phyloP scores from a whole-genome alignment of 1,140 invertebrate species.

The Spodoptera frugiperda region DNA sequence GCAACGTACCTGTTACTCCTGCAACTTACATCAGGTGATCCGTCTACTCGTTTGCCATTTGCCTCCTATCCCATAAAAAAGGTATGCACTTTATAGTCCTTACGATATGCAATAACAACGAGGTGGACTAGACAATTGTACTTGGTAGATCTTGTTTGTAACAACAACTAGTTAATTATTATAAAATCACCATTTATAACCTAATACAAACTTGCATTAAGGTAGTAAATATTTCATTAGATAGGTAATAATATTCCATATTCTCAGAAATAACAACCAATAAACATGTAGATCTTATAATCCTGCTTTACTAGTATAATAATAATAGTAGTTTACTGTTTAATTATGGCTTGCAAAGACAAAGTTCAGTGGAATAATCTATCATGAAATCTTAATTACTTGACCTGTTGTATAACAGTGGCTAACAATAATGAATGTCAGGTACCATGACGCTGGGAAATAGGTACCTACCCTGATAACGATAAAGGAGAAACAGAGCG shows the following conservation, averaged over 20 bases:
- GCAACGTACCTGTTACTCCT: too few species aligned
- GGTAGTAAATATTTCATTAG: neutral
- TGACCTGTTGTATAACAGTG: neutral
- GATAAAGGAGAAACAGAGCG: neutral
- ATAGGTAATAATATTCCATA: neutral
- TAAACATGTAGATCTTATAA: neutral
- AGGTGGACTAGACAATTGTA: too few species aligned
- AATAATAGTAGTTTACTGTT: neutral
- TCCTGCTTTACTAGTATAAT: neutral
- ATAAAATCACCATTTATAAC: too few species aligned
- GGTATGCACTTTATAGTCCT: too few species aligned
- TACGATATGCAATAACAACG: too few species aligned
- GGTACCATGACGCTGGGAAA: neutral
- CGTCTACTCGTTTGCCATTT: too few species aligned
- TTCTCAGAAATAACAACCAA: constrained; percentile 6
- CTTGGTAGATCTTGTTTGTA: too few species aligned
- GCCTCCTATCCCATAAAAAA: too few species aligned
- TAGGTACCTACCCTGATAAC: constrained; percentile 7
- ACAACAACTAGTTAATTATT: too few species aligned
- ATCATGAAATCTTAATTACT: neutral
- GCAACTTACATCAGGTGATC: too few species aligned
- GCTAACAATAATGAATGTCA: neutral
- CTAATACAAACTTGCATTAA: too few species aligned
- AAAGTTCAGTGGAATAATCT: constrained; percentile 20
- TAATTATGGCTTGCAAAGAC: neutral